Evolutionary conservation across 2,888 invertebrate genomes (phyloP), one percentile per base, ranked within the genome.

Genomic region (Aphrophora alni): DNA sequence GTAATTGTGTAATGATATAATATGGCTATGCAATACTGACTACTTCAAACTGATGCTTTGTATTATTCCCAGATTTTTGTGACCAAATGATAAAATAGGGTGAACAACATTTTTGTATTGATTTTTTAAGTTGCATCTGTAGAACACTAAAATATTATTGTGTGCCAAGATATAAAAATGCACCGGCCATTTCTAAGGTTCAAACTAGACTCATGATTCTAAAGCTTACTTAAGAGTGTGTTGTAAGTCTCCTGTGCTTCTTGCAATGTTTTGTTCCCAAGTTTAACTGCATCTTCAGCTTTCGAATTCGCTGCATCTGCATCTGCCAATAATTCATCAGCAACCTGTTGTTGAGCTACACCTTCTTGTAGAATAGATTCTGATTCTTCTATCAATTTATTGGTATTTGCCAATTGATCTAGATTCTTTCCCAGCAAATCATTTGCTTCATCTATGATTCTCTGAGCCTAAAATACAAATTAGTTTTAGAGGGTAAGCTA

Each of bases 211-310:
- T 68, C 21, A 44, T 14, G 14, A 44, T 44, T 44, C 12, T 0
- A 79, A 75, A 73, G 81, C 77, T 75, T 69, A 86, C 85, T 84
- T 75, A 85, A 81, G 25, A 96, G 89, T 26, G 94, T 95, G 83
- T 93, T 91, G 82, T 94, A 92, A 0, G 97, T 97, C 77, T 93
- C 92, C 86, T 94, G 93, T 3, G 95, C 97, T 86, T 95, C 95
- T 83, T 92, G 91, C 8, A 96, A 89, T 0, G 95, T 96, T 84
- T 92, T 92, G 86, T 98, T 96, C 1, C 97, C 97, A 77, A 94
- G 91, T 80, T 93, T 91, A 0, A 98, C 95, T 1, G 98, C 98
- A 77, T 94, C 93, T 80, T 92, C 92, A 0, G 98, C 98, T 86
- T 92, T 93, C 4, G 91, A 93, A 77, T 93, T 92, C 0, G 94